Conservation (phyloP, 1,140 invertebrate genomes). For the Pseudoatta argentina region DNA sequence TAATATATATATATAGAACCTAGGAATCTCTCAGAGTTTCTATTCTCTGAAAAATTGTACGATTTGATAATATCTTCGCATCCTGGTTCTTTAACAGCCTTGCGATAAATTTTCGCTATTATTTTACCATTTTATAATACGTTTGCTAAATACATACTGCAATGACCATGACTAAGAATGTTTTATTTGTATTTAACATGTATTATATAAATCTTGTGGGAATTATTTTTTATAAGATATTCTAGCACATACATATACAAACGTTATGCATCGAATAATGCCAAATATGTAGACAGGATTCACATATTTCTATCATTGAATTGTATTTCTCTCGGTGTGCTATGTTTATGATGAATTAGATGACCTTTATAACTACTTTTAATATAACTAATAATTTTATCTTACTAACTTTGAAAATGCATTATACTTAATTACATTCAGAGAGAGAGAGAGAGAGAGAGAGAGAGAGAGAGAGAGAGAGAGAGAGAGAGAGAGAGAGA, state of each 20-base stretch:
- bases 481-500: background rate
- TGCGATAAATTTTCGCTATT: conserved; percentile 5
- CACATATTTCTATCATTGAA: background rate
- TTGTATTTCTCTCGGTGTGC: background rate
- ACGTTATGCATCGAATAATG: conserved; percentile 2
- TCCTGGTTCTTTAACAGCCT: conserved; percentile 6
- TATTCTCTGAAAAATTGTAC: conserved; percentile 13
- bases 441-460: background rate
- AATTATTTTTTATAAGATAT: conserved; percentile 8
- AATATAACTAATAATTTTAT: background rate
- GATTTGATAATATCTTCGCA: background rate
- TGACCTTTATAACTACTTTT: background rate
- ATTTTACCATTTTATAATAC: background rate
- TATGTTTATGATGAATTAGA: background rate
- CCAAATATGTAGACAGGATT: background rate
- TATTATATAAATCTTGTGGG: background rate
- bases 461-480: background rate
- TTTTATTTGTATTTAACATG: conserved; percentile 4
- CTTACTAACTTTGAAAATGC: background rate
- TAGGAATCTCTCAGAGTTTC: conserved; percentile 21
- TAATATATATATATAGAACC: background rate
- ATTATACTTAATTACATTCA: conserved; percentile 8
- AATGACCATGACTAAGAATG: background rate
- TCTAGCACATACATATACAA: background rate
- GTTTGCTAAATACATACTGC: background rate